Base-by-base conservation (phyloP, 2,888 invertebrate genomes). In the Syrphus vitripennis region DNA sequence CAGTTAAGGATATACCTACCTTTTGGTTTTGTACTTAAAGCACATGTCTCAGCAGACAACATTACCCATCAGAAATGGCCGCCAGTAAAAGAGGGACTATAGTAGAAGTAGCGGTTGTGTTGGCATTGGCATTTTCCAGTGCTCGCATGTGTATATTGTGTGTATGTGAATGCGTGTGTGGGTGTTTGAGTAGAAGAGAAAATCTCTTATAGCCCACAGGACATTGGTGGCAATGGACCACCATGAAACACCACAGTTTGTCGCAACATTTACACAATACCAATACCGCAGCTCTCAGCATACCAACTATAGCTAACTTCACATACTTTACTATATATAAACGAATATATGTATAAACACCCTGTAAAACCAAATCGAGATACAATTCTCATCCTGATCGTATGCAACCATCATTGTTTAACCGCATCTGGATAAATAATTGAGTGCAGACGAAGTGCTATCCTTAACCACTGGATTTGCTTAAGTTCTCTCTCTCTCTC, bases 401-500 rank as follows among this genome's bases (percentile, higher is more conserved):
- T 75, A 75, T 70, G 42, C 69, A 83, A 79, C 80, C 83, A 65
- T 83, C 83, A 86, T 82, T 86, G 86, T 78, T 78, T 74, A 74
- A 86, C 86, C 86, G 70, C 86, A 86, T 82, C 82, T 86, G 77
- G 86, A 86, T 86, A 86, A 86, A 86, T 82, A 86, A 86, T 86
- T 86, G 86, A 86, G 86, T 86, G 82, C 86, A 82, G 86, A 75
- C 82, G 86, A 86, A 86, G 86, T 86, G 82, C 86, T 86, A 86
- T 77, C 82, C 72, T 53, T 78, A 69, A 86, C 86, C 86, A 78
- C 86, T 82, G 77, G 78, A 86, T 86, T 86, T 86, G 82, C 86
- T 82, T 86, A 86, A 86, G 78, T 82, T 55, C 29, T 55, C 29
- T 31, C 55, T 55, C 14, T n/a, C 42, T 42, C 5, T 12, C 21